Evolutionary conservation across 2,797 vertebrate genomes (phyloP), one percentile per base, ranked within the genome.

Genomic region (Alcedo quadribrachys): DNA sequence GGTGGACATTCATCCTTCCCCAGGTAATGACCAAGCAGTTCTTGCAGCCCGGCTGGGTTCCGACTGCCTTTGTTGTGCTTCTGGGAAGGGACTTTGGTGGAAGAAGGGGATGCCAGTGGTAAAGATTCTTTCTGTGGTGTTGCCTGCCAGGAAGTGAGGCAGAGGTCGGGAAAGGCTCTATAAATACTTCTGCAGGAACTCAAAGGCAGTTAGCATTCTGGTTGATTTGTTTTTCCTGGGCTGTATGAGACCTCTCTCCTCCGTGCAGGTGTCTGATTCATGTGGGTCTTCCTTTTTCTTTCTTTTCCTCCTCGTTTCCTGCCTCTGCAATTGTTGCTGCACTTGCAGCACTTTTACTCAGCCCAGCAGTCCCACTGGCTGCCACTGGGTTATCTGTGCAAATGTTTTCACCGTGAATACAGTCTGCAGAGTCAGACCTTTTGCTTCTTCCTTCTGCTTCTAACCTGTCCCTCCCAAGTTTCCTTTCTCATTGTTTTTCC

Each of bases 401-500:
- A 94, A 89, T 74, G 80, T 91, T 92, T 89, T 76, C 90, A 83
- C 70, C 63, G 6, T 73, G 92, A 93, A 89, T 77, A 62, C 4
- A 8, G 91, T 92, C 92, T 93, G 92, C 92, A 85, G 76, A 87
- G 79, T 94, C 79, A 94, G 92, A 96, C 91, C 88, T 92, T 96
- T 94, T 95, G 95, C 91, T 90, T 94, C 87, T 95, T 95, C 94
- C 93, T 96, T 93, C 88, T 96, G 90, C 94, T 94, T 92, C 92
- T 92, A 95, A 96, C 93, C 93, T 95, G 93, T 87, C 85, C 92
- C 93, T 96, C 94, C 96, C 94, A 92, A 93, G 93, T 90, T 96
- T 96, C 95, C 95, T 95, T 94, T 96, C 82, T 94, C 60, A 95
- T 95, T 96, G 93, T 96, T 96, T 96, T 92, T 78, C 93, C 94